Base-by-base conservation (phyloP, 2,888 invertebrate species). In the Latrodectus elegans region DNA sequence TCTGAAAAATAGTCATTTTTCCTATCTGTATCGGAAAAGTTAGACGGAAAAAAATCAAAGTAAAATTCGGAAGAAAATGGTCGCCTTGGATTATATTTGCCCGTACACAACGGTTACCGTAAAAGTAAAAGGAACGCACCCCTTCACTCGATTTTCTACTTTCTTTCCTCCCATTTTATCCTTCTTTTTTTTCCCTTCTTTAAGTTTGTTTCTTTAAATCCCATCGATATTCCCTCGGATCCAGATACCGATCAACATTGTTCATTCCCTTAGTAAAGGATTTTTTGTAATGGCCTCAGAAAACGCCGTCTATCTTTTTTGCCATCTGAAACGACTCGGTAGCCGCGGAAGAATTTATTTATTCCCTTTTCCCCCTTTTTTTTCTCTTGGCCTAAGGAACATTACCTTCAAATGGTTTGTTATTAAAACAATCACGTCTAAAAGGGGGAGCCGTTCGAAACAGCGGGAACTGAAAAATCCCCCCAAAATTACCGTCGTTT, bases 181-280 rank as follows among this genome's bases (percentile, higher is more conserved):
- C 49, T 2, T 38, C 26, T 55, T 55, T 55, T 55, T 55, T 52
- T n/a, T 49, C 49, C 38, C 70, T 74, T 81, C 75, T 83, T 83
- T 76, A 83, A 83, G 83, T 83, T 83, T 83, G 83, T 83, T 83
- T 83, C 76, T 83, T 75, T 60, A 83, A 83, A 83, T 83, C 83
- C 76, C 64, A 83, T 83, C 83, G 83, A 83, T 83, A 83, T 83
- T 83, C 83, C 71, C 83, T 83, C n/a, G 76, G 75, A 83, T 83
- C 76, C 83, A 71, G 83, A 83, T 83, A 83, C 75, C 83, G 83
- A 83, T 83, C 83, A 83, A 83, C 83, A 83, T 83, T 83, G 83
- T 83, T 83, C 83, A 83, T 83, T 83, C 76, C 76, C 76, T 83
- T 75, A 68, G 70, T 70, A 83, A 76, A 83, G 76, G 83, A 83